Base-by-base conservation (phyloP, 1,140 invertebrate genomes). In the Orchestia grillus region DNA sequence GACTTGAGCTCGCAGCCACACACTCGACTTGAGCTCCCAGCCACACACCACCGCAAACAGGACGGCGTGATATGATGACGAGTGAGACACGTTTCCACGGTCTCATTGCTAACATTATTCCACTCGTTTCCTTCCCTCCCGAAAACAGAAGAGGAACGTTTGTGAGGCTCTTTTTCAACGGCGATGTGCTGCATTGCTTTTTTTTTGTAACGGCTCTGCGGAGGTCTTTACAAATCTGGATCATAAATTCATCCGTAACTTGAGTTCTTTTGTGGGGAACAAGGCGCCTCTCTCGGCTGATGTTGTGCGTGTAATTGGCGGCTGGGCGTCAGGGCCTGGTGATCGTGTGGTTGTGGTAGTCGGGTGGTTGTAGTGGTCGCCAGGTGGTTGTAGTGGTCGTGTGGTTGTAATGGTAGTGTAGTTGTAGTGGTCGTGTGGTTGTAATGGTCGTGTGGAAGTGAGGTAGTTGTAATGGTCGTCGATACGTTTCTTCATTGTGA, bases 181-280 rank as follows among this genome's bases (percentile, higher is more conserved):
- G 62, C 28, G 62, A 77, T 77, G 62, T 77, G 62, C 62, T 23
- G 62, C 62, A 77, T 36, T 77, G 62, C 62, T 77, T 77, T 77
- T n/a, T n/a, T 53, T 77, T 77, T 77, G 62, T 77, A 77, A 77
- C 62, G 62, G 62, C 11, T 77, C 36, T 36, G 62, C 62, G 62
- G 62, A 77, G 62, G 62, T 77, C 62, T 77, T 77, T 77, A 77
- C 62, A 77, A 77, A 77, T 15, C 62, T 77, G 62, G 62, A 77
- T 77, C 62, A 77, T 77, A 77, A 77, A 77, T 77, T 77, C 62
- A 77, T 77, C 62, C 62, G 62, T 77, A 77, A 77, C 62, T 77
- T 77, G 62, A 77, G 15, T 77, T 77, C 62, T 77, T 77, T 77
- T 77, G 62, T 77, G 62, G 36, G 28, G 62, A 77, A 77, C 62